Conservation (phyloP, 2,113 vertebrate genomes). For the Tiliqua scincoides region DNA sequence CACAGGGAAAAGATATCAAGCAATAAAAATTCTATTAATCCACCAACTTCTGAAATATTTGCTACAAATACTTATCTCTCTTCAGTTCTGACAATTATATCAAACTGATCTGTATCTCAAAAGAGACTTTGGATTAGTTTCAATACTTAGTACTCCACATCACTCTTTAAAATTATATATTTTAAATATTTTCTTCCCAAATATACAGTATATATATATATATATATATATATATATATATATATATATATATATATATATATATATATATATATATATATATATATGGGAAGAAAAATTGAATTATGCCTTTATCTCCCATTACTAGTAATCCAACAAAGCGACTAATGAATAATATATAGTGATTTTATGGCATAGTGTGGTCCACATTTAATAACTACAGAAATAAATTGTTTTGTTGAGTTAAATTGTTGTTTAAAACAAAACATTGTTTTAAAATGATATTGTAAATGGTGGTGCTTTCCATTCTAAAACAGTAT, state of each 20-base stretch:
- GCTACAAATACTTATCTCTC: constrained; percentile 62
- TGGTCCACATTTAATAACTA: background rate
- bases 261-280: no score
- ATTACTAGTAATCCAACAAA: constrained; percentile 62
- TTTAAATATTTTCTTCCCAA: no score
- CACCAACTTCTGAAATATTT: constrained; percentile 71
- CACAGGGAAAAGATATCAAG: constrained; percentile 39
- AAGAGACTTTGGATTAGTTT: constrained; percentile 65
- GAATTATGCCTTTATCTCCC: constrained; percentile 67
- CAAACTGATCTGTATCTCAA: constrained; percentile 61
- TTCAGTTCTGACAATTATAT: constrained; percentile 63
- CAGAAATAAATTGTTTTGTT: constrained; percentile 1
- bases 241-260: no score
- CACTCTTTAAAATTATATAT: no score
- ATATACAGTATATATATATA: no score
- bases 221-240: no score
- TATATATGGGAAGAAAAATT: constrained; percentile 61
- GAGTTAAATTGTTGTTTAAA: constrained; percentile 48
- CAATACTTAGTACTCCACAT: constrained; percentile 55
- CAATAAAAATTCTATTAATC: constrained; percentile 65
- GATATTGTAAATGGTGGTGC: constrained; percentile 53
- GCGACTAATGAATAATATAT: constrained; percentile 36
- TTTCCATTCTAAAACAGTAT: constrained; percentile 64
- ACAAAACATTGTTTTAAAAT: constrained; percentile 35
- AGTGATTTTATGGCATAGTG: constrained; percentile 31